These are phyloP conservation scores for Drosophila cracens DNA, from an alignment of 2,888 invertebrate species.

Conservation along the genomic window DNA sequence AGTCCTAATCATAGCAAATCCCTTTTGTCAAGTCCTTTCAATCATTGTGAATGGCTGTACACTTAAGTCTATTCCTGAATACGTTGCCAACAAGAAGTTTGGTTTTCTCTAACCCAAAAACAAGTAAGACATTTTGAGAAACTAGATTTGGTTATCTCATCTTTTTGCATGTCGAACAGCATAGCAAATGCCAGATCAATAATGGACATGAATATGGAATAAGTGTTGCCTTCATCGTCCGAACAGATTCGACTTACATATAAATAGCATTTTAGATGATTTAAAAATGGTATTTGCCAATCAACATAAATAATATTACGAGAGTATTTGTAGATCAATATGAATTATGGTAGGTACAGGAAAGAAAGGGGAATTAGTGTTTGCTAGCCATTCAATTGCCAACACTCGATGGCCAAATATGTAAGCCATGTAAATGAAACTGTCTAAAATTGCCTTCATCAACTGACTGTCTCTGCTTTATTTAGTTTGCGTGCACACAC, in stretches of 20 bases:
- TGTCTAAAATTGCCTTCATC: constrained; percentile 17
- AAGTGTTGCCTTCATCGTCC: background rate
- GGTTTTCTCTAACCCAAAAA: background rate
- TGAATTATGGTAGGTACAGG: background rate
- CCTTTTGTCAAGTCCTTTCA: constrained; percentile 2
- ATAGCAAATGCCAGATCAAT: background rate
- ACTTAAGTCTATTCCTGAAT: constrained; percentile 9
- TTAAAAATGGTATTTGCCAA: background rate
- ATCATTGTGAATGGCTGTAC: constrained; percentile 8
- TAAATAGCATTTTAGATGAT: background rate
- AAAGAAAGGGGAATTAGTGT: background rate
- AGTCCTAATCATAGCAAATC: background rate
- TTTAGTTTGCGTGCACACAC: constrained; percentile 10
- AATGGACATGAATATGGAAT: background rate
- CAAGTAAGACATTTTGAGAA: too few relatives aligned
- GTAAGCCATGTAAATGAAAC: constrained; percentile 25
- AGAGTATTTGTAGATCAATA: background rate
- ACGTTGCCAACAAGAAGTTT: background rate
- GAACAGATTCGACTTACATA: background rate
- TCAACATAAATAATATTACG: background rate
- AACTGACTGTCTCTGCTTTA: constrained; percentile 6
- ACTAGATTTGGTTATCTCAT: background rate
- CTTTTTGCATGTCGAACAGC: background rate
- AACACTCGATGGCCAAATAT: constrained; percentile 42
- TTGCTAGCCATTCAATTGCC: constrained; percentile 11